Conservation (phyloP, 1,140 invertebrate genomes). For the Drosophila murphyi region DNA sequence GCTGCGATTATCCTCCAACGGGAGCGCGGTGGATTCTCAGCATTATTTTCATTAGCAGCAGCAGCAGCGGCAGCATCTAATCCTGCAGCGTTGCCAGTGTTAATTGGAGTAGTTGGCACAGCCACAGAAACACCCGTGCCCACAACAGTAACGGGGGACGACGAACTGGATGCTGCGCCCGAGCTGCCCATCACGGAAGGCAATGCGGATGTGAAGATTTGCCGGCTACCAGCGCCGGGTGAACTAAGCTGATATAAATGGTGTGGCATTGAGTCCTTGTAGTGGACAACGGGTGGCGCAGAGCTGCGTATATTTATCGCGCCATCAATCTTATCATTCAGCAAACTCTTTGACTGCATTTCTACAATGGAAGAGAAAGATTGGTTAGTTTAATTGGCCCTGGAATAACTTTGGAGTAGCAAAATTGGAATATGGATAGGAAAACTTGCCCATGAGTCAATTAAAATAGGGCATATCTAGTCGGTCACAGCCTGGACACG, state of each 20-base stretch:
- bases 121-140: conserved; percentile 8
- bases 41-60: background rate
- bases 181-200: conserved; percentile 34
- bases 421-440: too few relatives aligned
- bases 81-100: background rate
- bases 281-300: conserved; percentile 49
- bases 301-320: conserved; percentile 38
- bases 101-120: background rate
- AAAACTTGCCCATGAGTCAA: too few relatives aligned
- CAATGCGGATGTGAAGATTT: conserved; percentile 19
- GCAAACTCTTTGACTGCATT: conserved; percentile 9
- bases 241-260: background rate
- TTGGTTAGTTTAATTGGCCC: background rate
- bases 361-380: conserved; percentile 9
- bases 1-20: conserved; percentile 1
- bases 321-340: background rate
- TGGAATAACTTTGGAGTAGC: too few relatives aligned
- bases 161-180: conserved; percentile 53
- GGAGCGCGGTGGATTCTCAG: background rate
- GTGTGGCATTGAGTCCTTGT: conserved; percentile 34
- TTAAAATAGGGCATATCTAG: too few relatives aligned
- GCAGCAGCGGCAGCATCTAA: conserved; percentile 1
- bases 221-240: conserved; percentile 6
- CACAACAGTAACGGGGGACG: conserved; percentile 55
- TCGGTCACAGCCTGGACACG: too few relatives aligned